A percentile compares a stretch with the other conserved stretches of the same genome.
Conservation (phyloP, 2,113 vertebrate species). For the Cyanocitta stelleri region DNA sequence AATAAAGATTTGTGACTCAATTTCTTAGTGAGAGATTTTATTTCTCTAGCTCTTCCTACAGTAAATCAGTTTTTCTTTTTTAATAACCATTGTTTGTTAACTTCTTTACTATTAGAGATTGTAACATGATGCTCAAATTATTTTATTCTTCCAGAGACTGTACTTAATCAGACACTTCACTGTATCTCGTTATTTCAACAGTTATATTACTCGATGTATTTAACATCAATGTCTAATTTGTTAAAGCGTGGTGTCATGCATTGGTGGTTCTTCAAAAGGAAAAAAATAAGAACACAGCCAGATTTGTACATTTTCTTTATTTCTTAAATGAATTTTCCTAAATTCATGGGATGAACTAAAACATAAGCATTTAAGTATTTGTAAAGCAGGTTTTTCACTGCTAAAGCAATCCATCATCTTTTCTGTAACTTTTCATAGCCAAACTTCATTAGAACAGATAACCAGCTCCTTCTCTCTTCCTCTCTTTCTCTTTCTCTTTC, state of each 20-base stretch:
- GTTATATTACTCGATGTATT: background rate
- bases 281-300: background rate
- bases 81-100: background rate
- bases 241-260: background rate
- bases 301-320: background rate
- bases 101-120: background rate
- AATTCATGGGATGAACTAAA: background rate
- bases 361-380: background rate
- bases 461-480: background rate
- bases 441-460: background rate
- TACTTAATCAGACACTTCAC: background rate
- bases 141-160: background rate
- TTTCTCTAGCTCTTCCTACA: background rate
- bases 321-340: background rate
- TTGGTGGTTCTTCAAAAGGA: background rate
- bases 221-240: background rate
- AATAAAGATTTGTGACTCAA: background rate
- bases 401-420: background rate
- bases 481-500: background rate
- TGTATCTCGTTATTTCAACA: background rate
- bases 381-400: background rate
- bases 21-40: background rate
- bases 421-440: background rate
- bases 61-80: background rate
- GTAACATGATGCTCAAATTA: background rate